These are phyloP conservation scores for Eupithecia insigniata DNA, from an alignment of 2,888 invertebrate genomes.

Conservation along the genomic window DNA sequence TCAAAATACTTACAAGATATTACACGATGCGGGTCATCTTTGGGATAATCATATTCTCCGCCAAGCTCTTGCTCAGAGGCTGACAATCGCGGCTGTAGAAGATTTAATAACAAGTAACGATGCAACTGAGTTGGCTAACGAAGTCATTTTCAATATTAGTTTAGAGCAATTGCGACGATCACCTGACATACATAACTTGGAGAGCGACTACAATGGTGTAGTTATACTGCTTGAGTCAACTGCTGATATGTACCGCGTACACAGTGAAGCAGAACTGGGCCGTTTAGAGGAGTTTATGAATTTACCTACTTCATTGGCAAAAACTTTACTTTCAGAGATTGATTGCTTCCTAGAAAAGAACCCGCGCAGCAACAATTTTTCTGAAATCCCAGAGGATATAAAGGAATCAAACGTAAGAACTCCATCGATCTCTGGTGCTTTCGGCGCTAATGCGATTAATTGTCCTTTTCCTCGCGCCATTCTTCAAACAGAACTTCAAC, in stretches of 20 bases:
- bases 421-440: background rate
- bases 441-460: slow-evolving; percentile 30
- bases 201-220: slow-evolving; percentile 53
- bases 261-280: slow-evolving; percentile 63
- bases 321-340: slow-evolving; percentile 65
- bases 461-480: slow-evolving; percentile 58
- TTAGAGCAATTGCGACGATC: slow-evolving; percentile 64
- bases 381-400: slow-evolving; percentile 6
- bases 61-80: slow-evolving; percentile 65
- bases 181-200: slow-evolving; percentile 64
- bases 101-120: slow-evolving; percentile 70
- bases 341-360: slow-evolving; percentile 66
- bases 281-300: slow-evolving; percentile 68
- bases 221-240: slow-evolving; percentile 56
- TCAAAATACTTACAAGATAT: slow-evolving; percentile 61
- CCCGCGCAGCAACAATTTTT: slow-evolving; percentile 45
- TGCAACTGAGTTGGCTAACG: slow-evolving; percentile 61
- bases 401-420: background rate
- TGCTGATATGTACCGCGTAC: slow-evolving; percentile 59
- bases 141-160: slow-evolving; percentile 63
- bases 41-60: slow-evolving; percentile 73
- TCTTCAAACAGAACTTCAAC: slow-evolving; percentile 67
- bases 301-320: slow-evolving; percentile 56
- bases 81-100: slow-evolving; percentile 72
- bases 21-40: slow-evolving; percentile 68